Conservation (phyloP, 2,797 vertebrate genomes). For the Microctenopoma steveboyesi region DNA sequence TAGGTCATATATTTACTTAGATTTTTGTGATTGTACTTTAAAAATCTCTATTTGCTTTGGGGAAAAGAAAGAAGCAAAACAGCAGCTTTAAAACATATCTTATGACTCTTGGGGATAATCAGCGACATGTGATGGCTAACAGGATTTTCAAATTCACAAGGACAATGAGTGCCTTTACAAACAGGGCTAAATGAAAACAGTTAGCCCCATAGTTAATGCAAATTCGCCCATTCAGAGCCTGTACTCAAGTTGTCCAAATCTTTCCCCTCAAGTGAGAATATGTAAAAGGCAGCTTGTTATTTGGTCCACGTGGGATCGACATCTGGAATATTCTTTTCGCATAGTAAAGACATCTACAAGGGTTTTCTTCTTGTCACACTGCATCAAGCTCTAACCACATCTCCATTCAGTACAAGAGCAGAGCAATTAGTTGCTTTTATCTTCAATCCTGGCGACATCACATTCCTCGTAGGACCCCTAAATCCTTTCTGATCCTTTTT, state of each 20-base stretch:
- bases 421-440: conserved; percentile 81
- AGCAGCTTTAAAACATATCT: conserved; percentile 79
- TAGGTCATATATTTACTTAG: not conserved
- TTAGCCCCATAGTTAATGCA: conserved; percentile 64
- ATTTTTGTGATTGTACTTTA: conserved; percentile 5
- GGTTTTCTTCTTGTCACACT: conserved; percentile 58
- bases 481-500: conserved; percentile 67
- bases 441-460: conserved; percentile 67
- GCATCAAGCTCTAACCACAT: conserved; percentile 57
- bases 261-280: conserved; percentile 45
- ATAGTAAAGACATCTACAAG: conserved; percentile 41
- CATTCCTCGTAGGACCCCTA: conserved; percentile 73
- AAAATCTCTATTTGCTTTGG: conserved; percentile 21
- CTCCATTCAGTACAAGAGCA: conserved; percentile 62
- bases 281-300: conserved; percentile 56
- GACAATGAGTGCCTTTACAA: conserved; percentile 84
- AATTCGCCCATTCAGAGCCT: conserved; percentile 43
- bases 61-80: conserved; percentile 45
- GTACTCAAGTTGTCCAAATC: conserved; percentile 39
- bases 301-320: conserved; percentile 32
- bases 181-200: conserved; percentile 62
- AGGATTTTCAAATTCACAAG: conserved; percentile 80
- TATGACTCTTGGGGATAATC: conserved; percentile 85
- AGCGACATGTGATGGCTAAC: conserved; percentile 86
- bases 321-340: conserved; percentile 38